Percentiles rank a stretch among this genome's conserved stretches.
These are phyloP conservation scores for Paracentrotus lividus DNA, from an alignment of 53 echinoderm and acorn worm genomes.

Conservation along the genomic window DNA sequence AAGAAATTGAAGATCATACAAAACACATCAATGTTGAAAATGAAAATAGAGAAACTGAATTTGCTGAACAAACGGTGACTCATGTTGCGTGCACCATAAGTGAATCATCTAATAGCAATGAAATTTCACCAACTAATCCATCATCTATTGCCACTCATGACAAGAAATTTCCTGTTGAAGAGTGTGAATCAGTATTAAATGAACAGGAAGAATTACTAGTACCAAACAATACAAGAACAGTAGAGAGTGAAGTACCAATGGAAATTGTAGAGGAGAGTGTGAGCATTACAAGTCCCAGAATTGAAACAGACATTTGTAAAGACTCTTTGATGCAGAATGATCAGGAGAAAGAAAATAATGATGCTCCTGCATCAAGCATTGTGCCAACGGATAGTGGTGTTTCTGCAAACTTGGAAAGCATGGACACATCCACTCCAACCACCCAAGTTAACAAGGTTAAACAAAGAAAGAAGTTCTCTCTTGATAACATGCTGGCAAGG, in stretches of 20 bases:
- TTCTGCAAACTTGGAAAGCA: background rate
- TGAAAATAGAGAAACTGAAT: background rate
- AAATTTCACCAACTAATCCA: background rate
- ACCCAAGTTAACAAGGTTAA: background rate
- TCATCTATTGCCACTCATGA: slow-evolving; percentile 6
- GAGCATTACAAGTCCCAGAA: background rate
- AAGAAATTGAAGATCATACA: background rate
- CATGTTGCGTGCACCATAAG: background rate
- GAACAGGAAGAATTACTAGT: background rate
- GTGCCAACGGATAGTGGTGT: background rate
- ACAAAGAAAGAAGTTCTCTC: slow-evolving; percentile 50
- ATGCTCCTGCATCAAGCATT: background rate
- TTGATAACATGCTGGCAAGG: slow-evolving; percentile 62
- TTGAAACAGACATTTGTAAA: background rate
- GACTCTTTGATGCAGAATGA: background rate
- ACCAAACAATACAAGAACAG: background rate
- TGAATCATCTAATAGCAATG: background rate
- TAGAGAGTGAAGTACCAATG: background rate
- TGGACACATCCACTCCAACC: background rate
- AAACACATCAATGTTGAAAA: background rate
- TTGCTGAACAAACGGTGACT: slow-evolving; percentile 4
- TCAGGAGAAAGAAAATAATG: background rate
- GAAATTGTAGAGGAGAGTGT: background rate
- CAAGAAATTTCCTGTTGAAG: background rate
- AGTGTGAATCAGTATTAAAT: background rate